A percentile compares a stretch with the other conserved stretches of the same genome.
These are phyloP conservation scores for Matsumurasca onukii DNA, from an alignment of 1,140 invertebrate species.

Conservation along the genomic window DNA sequence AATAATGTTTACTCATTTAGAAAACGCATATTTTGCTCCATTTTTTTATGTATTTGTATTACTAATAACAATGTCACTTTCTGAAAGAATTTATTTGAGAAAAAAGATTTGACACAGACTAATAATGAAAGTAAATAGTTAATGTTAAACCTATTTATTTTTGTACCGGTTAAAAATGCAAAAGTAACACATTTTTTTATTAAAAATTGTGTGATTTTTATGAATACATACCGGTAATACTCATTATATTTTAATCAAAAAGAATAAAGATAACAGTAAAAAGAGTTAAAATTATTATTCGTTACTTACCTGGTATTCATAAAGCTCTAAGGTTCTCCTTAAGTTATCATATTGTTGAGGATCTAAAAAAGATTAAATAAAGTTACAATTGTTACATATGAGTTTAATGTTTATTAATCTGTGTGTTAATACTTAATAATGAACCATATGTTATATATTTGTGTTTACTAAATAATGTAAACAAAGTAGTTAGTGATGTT, in stretches of 20 bases:
- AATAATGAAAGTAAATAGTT: background rate
- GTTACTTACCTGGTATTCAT: conserved; percentile 35
- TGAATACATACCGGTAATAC: background rate
- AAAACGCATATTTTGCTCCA: too few relatives aligned
- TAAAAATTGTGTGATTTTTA: background rate
- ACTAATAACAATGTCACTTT: too few relatives aligned
- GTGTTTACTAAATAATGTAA: too few relatives aligned
- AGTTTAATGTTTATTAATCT: too few relatives aligned
- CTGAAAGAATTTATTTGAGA: too few relatives aligned
- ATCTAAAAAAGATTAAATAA: conserved; percentile 32
- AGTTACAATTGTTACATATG: too few relatives aligned
- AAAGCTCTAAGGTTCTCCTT: conserved; percentile 33
- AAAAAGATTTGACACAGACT: too few relatives aligned
- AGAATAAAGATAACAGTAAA: background rate
- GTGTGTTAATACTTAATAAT: too few relatives aligned
- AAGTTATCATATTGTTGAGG: conserved; percentile 31
- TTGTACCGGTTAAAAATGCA: background rate
- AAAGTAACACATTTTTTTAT: background rate
- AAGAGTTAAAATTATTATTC: background rate
- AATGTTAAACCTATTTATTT: background rate
- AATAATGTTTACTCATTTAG: too few relatives aligned
- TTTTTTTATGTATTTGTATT: too few relatives aligned
- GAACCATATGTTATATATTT: too few relatives aligned
- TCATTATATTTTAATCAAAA: background rate
- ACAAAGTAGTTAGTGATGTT: too few relatives aligned